Conservation (phyloP, 2,113 vertebrate species). For the Eira barbara region DNA sequence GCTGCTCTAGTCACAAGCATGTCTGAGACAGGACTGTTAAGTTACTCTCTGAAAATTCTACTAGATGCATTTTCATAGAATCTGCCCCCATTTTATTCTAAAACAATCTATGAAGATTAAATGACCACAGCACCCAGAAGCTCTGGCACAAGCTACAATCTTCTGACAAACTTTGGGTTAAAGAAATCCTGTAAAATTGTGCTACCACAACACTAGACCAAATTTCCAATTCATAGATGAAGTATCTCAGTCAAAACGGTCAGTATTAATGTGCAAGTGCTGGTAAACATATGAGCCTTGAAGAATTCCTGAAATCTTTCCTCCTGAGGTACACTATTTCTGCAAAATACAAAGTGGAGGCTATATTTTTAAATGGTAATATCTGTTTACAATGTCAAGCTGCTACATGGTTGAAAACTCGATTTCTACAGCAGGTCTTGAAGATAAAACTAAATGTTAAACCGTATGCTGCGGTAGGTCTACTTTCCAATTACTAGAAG, state of each 20-base stretch:
- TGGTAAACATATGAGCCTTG: slow-evolving; percentile 20
- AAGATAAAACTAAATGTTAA: slow-evolving; percentile 84
- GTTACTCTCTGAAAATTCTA: slow-evolving; percentile 33
- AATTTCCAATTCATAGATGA: slow-evolving; percentile 68
- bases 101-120: slow-evolving; percentile 32
- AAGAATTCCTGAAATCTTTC: slow-evolving; percentile 60
- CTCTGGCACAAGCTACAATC: not conserved
- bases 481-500: slow-evolving; percentile 87
- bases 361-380: slow-evolving; percentile 80
- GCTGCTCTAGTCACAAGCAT: slow-evolving; percentile 53
- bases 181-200: slow-evolving; percentile 49
- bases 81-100: slow-evolving; percentile 39
- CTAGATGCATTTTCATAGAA: not conserved
- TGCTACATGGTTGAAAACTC: slow-evolving; percentile 79
- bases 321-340: slow-evolving; percentile 52
- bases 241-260: slow-evolving; percentile 57
- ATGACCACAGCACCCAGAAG: not conserved
- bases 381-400: slow-evolving; percentile 83
- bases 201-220: slow-evolving; percentile 30
- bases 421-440: slow-evolving; percentile 82
- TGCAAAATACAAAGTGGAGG: slow-evolving; percentile 73
- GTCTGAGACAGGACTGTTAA: slow-evolving; percentile 45
- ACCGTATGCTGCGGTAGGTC: slow-evolving; percentile 84
- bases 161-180: slow-evolving; percentile 8
- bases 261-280: slow-evolving; percentile 58